phyloP scores from a whole-genome alignment of 2,113 vertebrate species.

The Leptodactylus fuscus region DNA sequence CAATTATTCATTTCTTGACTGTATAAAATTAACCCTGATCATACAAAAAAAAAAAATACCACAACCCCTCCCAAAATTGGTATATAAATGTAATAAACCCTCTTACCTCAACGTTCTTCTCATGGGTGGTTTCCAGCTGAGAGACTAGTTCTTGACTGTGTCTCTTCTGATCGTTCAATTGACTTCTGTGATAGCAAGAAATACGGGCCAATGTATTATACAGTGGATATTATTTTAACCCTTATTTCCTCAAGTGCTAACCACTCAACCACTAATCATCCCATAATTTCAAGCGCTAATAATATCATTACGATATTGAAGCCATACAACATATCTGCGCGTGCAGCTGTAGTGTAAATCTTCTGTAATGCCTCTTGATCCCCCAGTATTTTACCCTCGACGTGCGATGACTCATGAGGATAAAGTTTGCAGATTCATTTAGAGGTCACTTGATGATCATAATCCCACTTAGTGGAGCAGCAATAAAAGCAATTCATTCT shows the following conservation, averaged over 20 bases:
- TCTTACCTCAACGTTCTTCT: slow-evolving; percentile 84
- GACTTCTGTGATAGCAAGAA: slow-evolving; percentile 73
- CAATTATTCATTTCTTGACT: too few relatives aligned
- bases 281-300: slow-evolving; percentile 7
- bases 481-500: slow-evolving; percentile 52
- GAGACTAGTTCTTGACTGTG: slow-evolving; percentile 81
- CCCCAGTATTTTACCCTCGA: slow-evolving; percentile 40
- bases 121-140: slow-evolving; percentile 82
- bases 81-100: too few relatives aligned
- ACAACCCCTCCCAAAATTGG: too few relatives aligned
- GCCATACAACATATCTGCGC: slow-evolving; percentile 17
- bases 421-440: slow-evolving; percentile 54
- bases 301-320: slow-evolving; percentile 18
- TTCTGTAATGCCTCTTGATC: slow-evolving; percentile 34
- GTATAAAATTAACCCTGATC: too few relatives aligned
- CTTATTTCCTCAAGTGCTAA: slow-evolving; percentile 4
- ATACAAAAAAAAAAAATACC: too few relatives aligned
- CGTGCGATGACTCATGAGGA: slow-evolving; percentile 45
- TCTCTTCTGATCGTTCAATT: slow-evolving; percentile 87
- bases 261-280: background rate
- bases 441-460: slow-evolving; percentile 48
- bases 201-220: background rate
- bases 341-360: slow-evolving; percentile 34
- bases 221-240: background rate
- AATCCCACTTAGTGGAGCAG: slow-evolving; percentile 42